Conservation (phyloP, 2,888 invertebrate genomes). For the Diadegma fenestrale region DNA sequence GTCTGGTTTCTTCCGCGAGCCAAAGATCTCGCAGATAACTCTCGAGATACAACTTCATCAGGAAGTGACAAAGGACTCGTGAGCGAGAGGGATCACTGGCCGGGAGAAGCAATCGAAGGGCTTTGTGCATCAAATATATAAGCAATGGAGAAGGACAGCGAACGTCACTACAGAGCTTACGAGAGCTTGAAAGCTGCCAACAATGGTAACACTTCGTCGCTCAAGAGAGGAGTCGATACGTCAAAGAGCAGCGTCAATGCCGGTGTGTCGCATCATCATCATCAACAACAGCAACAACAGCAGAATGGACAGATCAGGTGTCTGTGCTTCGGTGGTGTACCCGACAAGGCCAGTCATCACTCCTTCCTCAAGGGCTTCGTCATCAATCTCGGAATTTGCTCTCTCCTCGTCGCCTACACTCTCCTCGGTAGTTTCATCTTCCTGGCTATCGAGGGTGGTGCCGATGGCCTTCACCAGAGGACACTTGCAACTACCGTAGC, state of each 20-base stretch:
- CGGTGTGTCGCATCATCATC: slow-evolving; percentile 52
- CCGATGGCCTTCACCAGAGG: slow-evolving; percentile 86
- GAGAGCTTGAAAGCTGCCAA: slow-evolving; percentile 84
- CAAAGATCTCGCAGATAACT: not conserved
- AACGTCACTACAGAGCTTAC: slow-evolving; percentile 82
- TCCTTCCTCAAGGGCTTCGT: slow-evolving; percentile 90
- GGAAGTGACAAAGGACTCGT: not conserved
- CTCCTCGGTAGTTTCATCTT: slow-evolving; percentile 92
- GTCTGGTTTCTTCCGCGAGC: not conserved
- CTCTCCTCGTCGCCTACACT: slow-evolving; percentile 93
- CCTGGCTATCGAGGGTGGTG: slow-evolving; percentile 92
- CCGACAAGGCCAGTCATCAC: slow-evolving; percentile 83
- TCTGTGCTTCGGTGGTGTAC: slow-evolving; percentile 83
- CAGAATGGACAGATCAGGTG: slow-evolving; percentile 80
- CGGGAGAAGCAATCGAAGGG: slow-evolving; percentile 21
- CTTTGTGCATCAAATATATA: slow-evolving; percentile 21
- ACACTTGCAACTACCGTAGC: slow-evolving; percentile 87
- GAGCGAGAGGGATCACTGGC: not conserved
- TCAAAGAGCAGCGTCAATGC: slow-evolving; percentile 27
- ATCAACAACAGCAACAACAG: slow-evolving; percentile 72
- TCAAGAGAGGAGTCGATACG: slow-evolving; percentile 76
- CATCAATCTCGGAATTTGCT: slow-evolving; percentile 93
- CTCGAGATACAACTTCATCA: slow-evolving; percentile 8
- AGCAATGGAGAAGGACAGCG: slow-evolving; percentile 82
- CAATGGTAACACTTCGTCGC: slow-evolving; percentile 83